Evolutionary conservation across 2,113 vertebrate species (phyloP), one percentile per base, ranked within the genome.

Genomic region (Zosterops borbonicus): DNA sequence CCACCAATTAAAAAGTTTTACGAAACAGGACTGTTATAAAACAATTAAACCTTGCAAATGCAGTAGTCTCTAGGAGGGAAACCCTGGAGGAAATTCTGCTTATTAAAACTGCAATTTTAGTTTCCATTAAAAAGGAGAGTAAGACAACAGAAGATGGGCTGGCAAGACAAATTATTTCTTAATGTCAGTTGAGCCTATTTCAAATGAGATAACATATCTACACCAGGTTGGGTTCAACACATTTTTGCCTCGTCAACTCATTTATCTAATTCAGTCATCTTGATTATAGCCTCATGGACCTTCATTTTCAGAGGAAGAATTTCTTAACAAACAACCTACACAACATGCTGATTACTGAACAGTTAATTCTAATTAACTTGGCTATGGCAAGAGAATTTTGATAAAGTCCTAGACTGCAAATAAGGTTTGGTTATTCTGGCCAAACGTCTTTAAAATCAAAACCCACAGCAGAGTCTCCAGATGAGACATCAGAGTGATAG

Each of bases 101-200:
- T 98, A 98, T 98, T 98, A 98, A 98, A 98, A 98, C 96, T 98
- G 98, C 97, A 98, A 98, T 98, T 98, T 98, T 98, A 98, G 97
- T 98, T 98, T 98, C 98, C 98, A 98, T 98, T 98, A 98, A 98
- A 97, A 98, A 97, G 96, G 96, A 98, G 98, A 98, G 85, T 98
- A 98, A 98, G 98, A 98, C 97, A 98, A 98, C 97, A 98, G 96
- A 98, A 98, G 98, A 98, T 97, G 94, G 96, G 97, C 58, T 98
- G 97, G 98, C 97, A 98, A 98, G 98, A 98, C 98, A 98, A 98
- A 98, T 98, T 98, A 98, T 98, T 98, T 98, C 98, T 98, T 98
- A 98, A 98, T 98, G 98, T 98, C 98, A 98, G 98, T 37, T 98
- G 98, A 98, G 98, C 97, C 98, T 98, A 97, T 98, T 98, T 98